A percentile compares a stretch with the other conserved stretches of the same genome.
Evolutionary conservation across 37 sponge, comb jelly and placozoan species (phyloP).

Genomic region (Geodia barretti): DNA sequence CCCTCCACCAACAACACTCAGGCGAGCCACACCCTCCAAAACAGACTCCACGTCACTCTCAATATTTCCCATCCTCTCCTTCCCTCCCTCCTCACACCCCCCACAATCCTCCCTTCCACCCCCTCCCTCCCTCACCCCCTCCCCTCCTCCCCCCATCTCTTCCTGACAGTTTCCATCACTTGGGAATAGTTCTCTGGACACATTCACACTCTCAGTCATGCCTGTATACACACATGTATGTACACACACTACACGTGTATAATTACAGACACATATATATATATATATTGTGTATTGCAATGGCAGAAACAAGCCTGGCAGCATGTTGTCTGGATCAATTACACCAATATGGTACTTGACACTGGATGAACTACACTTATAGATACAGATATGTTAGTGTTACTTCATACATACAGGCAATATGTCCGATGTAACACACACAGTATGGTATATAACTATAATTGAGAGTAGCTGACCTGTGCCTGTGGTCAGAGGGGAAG

Average conservation of each 20-base stretch:
- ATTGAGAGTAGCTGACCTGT: no score
- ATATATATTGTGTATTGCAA: not conserved
- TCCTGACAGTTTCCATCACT: not conserved
- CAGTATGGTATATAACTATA: no score
- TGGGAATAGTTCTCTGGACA: not conserved
- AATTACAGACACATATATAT: not conserved
- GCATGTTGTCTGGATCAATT: no score
- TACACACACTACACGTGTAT: not conserved
- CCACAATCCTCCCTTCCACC: not conserved
- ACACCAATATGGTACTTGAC: no score
- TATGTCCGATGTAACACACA: no score
- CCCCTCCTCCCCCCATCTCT: not conserved
- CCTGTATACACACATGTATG: not conserved
- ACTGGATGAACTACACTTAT: no score
- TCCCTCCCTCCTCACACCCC: not conserved
- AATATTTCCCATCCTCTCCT: not conserved
- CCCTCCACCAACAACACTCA: not conserved
- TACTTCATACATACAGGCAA: no score
- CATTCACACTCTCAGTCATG: not conserved
- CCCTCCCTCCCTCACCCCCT: not conserved
- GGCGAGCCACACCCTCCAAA: not conserved
- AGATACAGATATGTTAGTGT: no score
- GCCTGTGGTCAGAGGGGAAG: no score
- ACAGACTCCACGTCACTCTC: not conserved
- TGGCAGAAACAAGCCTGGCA: no score